Conservation (phyloP, 2,113 vertebrate genomes). For the Ophthalmolycus amberensis region DNA sequence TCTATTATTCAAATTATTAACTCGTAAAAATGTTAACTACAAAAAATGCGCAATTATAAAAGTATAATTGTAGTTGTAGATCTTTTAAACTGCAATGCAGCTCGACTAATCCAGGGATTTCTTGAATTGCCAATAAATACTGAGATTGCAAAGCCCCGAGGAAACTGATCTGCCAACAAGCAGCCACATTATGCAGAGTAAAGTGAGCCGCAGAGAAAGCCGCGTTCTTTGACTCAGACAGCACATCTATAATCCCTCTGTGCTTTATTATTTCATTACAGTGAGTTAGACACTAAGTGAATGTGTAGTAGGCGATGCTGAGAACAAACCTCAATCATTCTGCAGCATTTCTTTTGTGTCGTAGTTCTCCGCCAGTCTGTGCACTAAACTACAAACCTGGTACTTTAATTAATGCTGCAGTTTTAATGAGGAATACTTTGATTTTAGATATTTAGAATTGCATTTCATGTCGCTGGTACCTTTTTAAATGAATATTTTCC, state of each 20-base stretch:
- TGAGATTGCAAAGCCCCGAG: not conserved
- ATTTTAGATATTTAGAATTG: not conserved
- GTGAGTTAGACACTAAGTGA: slow-evolving; percentile 27
- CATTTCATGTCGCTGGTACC: not conserved
- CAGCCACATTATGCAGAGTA: not conserved
- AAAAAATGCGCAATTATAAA: not conserved
- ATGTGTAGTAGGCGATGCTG: not conserved
- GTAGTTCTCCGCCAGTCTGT: not conserved
- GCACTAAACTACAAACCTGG: not conserved
- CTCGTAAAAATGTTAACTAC: not conserved
- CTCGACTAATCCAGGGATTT: slow-evolving; percentile 1
- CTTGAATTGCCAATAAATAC: slow-evolving; percentile 17
- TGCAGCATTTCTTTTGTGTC: slow-evolving; percentile 17
- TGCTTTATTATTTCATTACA: slow-evolving; percentile 39
- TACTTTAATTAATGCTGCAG: slow-evolving; percentile 11
- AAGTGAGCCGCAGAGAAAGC: slow-evolving; percentile 17
- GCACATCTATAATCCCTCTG: slow-evolving; percentile 27
- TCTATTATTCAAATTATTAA: not conserved
- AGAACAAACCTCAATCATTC: slow-evolving; percentile 19
- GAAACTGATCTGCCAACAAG: not conserved
- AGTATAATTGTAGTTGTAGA: not conserved
- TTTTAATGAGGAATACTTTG: not conserved
- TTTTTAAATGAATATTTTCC: not conserved
- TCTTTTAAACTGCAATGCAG: not conserved
- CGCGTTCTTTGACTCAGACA: slow-evolving; percentile 30